Evolutionary conservation across 2,888 invertebrate genomes (phyloP), one percentile per base, ranked within the genome.

Genomic region (Aphodius sticticus): DNA sequence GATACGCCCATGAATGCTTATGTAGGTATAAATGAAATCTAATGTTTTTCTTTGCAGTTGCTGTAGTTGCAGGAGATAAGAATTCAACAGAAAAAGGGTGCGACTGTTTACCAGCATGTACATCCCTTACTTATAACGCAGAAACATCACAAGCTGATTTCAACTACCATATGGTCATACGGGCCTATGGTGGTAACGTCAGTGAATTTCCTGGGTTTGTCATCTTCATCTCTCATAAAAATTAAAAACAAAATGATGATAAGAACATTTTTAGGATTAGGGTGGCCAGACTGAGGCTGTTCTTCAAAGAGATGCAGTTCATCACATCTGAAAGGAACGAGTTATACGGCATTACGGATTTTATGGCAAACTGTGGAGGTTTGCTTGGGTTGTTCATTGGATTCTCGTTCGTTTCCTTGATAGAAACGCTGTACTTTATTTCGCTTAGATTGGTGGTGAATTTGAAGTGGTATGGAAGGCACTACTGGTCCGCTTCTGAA

Each of bases 121-220:
- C 93, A 0, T 93, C 94, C 0, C 91, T 95, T 71, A 92, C 92
- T 16, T 95, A 94, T 84, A 93, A 94, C 83, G 93, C 94, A 0
- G 94, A 94, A 86, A 93, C 93, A 0, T 94, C 95, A 0, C 94
- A 95, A 85, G 94, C 94, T 0, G 92, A 93, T 83, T 94, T 92
- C 83, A 92, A 93, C 83, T 93, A 92, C 91, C 89, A 90, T 70
- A 91, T 92, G 7, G 88, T 93, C 53, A 92, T 91, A 83, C 88
- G 88, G 83, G 92, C 92, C 0, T 92, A 89, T 81, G 90, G 90
- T 74, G 85, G 89, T 0, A 89, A 89, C 26, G 83, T 88, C 26
- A 87, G 87, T 77, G 89, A 89, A 84, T 86, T 87, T 83, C 87
- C 88, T 6, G 89, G 88, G 89, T 89, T 84, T 84, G 71, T n/a